Evolutionary conservation across 2,888 invertebrate species (phyloP), one percentile per base, ranked within the genome.

Genomic region (Drosophila aldrichi): DNA sequence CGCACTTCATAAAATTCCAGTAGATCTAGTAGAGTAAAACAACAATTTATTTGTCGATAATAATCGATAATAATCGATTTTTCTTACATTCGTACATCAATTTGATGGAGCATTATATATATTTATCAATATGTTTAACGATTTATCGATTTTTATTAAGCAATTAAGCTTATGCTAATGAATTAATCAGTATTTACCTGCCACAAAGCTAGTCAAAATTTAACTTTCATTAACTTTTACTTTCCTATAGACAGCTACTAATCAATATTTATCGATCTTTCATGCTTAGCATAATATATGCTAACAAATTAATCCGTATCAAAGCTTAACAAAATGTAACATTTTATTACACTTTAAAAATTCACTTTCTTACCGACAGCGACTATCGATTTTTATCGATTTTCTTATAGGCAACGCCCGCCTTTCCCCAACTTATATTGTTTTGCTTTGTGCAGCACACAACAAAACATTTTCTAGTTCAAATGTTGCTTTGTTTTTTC

Each of bases 401-500:
- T 38, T 14, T 3, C 18, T 12, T 32, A 12, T 18, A 32, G 6
- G 8, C 6, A 4, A 9, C 16, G 3, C 25, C 4, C n/a, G 10
- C 29, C 57, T 56, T 44, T 38, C 44, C 9, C 9, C n/a, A 44
- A n/a, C n/a, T n/a, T n/a, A 3, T 29, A 20, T 10, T 18, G 16
- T 9, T 43, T 29, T 10, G 9, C 14, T 18, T 32, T 34, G 0
- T 41, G 29, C 25, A 14, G 14, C 40, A 52, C 20, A 41, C 20
- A 41, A 43, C 20, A 41, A 43, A 22, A 34, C 6, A 10, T 18
- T 55, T 20, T 9, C 10, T 38, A 22, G 54, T 29, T 43, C n/a
- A 48, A 32, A 25, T 40, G 12, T 25, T 16, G 40, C 54, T 12
- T 48, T 38, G 16, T 10, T 41, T 77, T 76, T 75, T 75, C 43